phyloP scores from a whole-genome alignment of 1,140 invertebrate species.

The Drosophila rhopaloa region DNA sequence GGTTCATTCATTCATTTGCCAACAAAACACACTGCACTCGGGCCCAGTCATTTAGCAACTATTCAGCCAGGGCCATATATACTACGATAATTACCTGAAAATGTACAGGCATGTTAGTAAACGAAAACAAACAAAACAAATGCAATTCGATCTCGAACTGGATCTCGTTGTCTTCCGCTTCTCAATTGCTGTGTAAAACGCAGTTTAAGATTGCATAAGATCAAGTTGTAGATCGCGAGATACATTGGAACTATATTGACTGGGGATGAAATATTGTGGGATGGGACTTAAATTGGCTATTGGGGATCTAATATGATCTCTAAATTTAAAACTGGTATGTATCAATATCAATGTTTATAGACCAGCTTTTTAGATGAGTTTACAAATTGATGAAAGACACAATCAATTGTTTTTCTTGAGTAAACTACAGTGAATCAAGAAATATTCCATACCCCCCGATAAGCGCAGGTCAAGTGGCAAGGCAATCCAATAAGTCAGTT shows the following conservation, averaged over 20 bases:
- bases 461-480: slow-evolving; percentile 30
- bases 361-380: too few relatives aligned
- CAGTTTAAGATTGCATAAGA: slow-evolving; percentile 39
- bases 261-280: not conserved
- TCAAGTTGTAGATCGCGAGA: slow-evolving; percentile 6
- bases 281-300: slow-evolving; percentile 3
- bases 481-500: slow-evolving; percentile 7
- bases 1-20: slow-evolving; percentile 64
- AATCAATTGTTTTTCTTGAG: too few relatives aligned
- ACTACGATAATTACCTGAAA: slow-evolving; percentile 38
- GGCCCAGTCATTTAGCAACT: slow-evolving; percentile 63
- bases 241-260: not conserved
- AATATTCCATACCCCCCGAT: slow-evolving; percentile 3
- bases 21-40: slow-evolving; percentile 27
- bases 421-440: not conserved
- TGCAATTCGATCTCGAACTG: slow-evolving; percentile 40
- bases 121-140: slow-evolving; percentile 24
- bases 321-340: not conserved
- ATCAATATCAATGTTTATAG: too few relatives aligned
- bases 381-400: too few relatives aligned
- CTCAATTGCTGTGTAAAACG: slow-evolving; percentile 40
- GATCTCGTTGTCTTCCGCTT: slow-evolving; percentile 45
- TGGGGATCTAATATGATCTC: not conserved
- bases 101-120: slow-evolving; percentile 15
- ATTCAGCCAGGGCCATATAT: slow-evolving; percentile 47